Conservation (phyloP, 1,140 invertebrate species). For the Eriocheir sinensis region DNA sequence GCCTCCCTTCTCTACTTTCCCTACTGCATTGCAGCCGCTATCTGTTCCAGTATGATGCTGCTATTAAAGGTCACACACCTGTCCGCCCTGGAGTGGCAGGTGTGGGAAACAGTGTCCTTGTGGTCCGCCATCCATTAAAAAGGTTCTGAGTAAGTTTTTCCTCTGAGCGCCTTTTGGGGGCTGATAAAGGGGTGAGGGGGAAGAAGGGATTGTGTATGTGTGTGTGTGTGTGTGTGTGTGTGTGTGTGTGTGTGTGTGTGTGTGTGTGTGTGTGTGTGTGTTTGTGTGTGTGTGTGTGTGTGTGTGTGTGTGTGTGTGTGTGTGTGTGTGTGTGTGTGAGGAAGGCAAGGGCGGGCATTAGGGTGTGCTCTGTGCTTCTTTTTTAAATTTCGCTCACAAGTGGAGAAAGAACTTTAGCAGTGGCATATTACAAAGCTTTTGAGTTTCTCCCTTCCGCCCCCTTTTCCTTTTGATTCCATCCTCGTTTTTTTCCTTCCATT, state of each 20-base stretch:
- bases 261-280: slow-evolving; percentile 30
- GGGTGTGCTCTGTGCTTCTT: no score
- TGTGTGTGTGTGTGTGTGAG: background rate
- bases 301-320: background rate
- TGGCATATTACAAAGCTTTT: no score
- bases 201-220: no score
- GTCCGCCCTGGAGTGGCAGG: background rate
- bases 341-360: no score
- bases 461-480: background rate
- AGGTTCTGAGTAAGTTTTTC: background rate
- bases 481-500: background rate
- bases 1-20: background rate
- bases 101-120: background rate
- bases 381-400: no score
- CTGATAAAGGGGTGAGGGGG: background rate
- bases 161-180: background rate
- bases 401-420: no score
- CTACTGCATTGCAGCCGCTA: background rate
- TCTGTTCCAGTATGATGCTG: background rate
- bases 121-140: background rate
- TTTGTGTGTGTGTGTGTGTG: slow-evolving; percentile 30
- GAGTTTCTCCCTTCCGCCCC: background rate
- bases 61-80: background rate
- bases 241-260: slow-evolving; percentile 38
- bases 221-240: slow-evolving; percentile 17